A percentile compares a stretch with the other conserved stretches of the same genome.
phyloP scores from a whole-genome alignment of 2,888 invertebrate species.

The Lithophane leautieri region DNA sequence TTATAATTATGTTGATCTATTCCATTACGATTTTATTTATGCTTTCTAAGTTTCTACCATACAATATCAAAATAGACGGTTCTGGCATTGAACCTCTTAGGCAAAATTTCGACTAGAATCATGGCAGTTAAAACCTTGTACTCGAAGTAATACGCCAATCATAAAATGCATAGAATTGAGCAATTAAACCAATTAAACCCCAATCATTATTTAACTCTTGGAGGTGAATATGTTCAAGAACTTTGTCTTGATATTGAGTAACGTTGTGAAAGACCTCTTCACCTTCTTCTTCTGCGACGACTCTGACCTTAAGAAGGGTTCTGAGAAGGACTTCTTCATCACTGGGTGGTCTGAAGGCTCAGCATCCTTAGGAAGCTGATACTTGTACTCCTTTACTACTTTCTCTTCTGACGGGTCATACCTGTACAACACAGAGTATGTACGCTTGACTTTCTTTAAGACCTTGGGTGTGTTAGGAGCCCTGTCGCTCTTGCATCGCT shows the following conservation, averaged over 20 bases:
- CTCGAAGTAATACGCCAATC: conserved; percentile 69
- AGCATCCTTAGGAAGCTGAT: conserved; percentile 80
- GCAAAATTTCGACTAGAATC: conserved; percentile 73
- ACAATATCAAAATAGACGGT: conserved; percentile 47
- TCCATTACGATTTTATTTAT: conserved; percentile 37
- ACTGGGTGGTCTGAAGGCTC: conserved; percentile 68
- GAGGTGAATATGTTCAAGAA: conserved; percentile 86
- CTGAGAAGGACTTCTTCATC: conserved; percentile 83
- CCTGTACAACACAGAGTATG: conserved; percentile 87
- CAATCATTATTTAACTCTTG: conserved; percentile 79
- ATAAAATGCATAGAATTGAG: conserved; percentile 88
- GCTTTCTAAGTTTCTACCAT: conserved; percentile 24
- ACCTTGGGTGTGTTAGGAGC: conserved; percentile 77
- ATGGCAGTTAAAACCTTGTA: conserved; percentile 67
- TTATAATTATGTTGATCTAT: conserved; percentile 30
- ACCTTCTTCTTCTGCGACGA: conserved; percentile 85
- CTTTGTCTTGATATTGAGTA: conserved; percentile 87
- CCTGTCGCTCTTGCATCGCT: conserved; percentile 87
- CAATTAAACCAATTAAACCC: conserved; percentile 76
- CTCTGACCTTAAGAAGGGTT: conserved; percentile 84
- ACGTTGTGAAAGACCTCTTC: conserved; percentile 86
- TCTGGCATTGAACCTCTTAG: conserved; percentile 41
- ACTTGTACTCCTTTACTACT: conserved; percentile 88
- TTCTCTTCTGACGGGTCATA: conserved; percentile 87
- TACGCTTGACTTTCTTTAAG: conserved; percentile 86